Evolutionary conservation across 1,140 invertebrate species (phyloP).

Genomic region (Temnothorax curvispinosus): DNA sequence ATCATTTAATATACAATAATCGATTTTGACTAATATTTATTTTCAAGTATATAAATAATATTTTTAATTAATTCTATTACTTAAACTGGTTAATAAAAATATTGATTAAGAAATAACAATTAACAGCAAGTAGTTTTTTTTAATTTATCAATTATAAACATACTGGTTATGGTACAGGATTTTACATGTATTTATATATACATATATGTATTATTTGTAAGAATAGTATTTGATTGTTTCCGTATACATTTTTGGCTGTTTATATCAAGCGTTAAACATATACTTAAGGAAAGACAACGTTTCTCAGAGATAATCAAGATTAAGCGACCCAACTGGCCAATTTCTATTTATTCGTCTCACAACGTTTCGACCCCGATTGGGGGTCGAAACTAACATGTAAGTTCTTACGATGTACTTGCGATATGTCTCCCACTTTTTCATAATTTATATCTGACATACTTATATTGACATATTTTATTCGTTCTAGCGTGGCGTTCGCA

Average conservation of each 20-base stretch:
- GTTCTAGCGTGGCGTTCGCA: no score
- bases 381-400: no score
- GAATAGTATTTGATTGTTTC: background rate
- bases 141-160: background rate
- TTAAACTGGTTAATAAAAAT: constrained; percentile 1
- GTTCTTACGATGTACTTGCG: no score
- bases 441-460: no score
- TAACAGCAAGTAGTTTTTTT: background rate
- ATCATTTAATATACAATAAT: background rate
- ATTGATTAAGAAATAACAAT: background rate
- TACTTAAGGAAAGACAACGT: background rate
- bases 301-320: background rate
- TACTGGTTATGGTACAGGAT: background rate
- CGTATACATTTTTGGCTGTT: background rate
- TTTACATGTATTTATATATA: background rate
- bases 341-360: no score
- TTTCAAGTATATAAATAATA: background rate
- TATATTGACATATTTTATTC: no score
- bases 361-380: no score
- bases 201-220: background rate
- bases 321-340: no score
- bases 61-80: background rate
- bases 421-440: no score
- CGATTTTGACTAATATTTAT: background rate
- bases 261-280: background rate